Base-by-base conservation (phyloP, 2,113 vertebrate genomes). In the Hucho hucho region DNA sequence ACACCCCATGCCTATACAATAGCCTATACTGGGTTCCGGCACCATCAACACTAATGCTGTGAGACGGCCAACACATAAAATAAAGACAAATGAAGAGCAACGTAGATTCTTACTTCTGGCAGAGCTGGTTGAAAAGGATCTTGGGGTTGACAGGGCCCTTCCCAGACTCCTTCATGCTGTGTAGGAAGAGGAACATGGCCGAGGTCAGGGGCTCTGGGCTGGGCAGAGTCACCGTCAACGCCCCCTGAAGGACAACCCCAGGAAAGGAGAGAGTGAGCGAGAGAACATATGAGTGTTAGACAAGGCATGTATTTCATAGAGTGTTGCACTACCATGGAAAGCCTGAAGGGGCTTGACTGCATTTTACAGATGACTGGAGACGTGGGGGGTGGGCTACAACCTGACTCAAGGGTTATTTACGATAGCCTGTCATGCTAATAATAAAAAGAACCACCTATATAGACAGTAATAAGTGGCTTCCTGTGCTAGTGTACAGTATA, bases 111-210 rank as follows among this genome's bases (percentile, higher is more conserved):
- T 94, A 99, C 98, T 98, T 98, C 81, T 98, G 97, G 87, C 98
- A 99, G 78, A 99, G 96, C 86, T 98, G 98, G 88, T 93, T 98
- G 88, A 98, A 99, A 72, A 99, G 95, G 72, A 96, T 89, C 91
- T 97, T 99, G 73, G 98, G 97, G 85, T 95, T 96, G 82, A 98
- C 87, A 0, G 96, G 95, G 75, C 96, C 95, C 91, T 94, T 98
- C 49, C 95, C 96, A 46, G 94, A 79, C 74, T 98, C 97, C 83
- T 95, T 97, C 96, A 98, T 98, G 89, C 90, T 96, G 76, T 97
- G 95, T 75, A 99, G 95, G 89, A 99, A 98, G 84, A 96, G 90
- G 89, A 98, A 95, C 96, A 99, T 95, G 67, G 97, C 96, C 49
- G 97, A 95, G 66, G 98, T 98, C 91, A 99, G 90, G 16, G 97